Conservation (phyloP, 2,888 invertebrate species). For the Rhagonycha lutea region DNA sequence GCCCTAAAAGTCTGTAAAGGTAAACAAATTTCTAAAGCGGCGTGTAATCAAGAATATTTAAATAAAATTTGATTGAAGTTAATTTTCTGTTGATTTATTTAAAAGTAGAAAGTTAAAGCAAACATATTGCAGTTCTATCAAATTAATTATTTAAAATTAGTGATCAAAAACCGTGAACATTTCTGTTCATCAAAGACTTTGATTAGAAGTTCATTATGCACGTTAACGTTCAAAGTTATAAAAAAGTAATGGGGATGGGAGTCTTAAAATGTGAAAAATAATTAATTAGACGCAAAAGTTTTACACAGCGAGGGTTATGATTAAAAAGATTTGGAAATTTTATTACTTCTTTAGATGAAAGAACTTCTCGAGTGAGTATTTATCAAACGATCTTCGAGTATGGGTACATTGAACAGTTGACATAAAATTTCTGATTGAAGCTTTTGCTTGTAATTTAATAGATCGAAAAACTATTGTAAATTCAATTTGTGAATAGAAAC, state of each 20-base stretch:
- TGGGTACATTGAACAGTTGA: background rate
- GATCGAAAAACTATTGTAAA: conserved; percentile 36
- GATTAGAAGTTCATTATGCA: conserved; percentile 29
- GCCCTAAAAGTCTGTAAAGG: background rate
- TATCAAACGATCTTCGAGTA: background rate
- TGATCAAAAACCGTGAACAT: conserved; percentile 18
- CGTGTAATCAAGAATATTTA: background rate
- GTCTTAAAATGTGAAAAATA: conserved; percentile 25
- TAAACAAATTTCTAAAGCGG: conserved; percentile 26
- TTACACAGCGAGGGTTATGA: conserved; percentile 5
- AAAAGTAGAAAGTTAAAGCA: background rate
- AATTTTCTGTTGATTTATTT: background rate
- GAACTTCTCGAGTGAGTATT: background rate
- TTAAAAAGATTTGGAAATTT: conserved; percentile 23
- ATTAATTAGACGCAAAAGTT: conserved; percentile 25
- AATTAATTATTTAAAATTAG: conserved; percentile 23
- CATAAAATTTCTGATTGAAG: background rate
- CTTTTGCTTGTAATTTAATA: conserved; percentile 17
- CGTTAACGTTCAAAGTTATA: conserved; percentile 18
- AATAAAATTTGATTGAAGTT: background rate
- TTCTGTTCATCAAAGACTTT: conserved; percentile 20
- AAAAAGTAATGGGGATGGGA: conserved; percentile 14
- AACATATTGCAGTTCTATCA: background rate
- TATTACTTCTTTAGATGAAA: background rate
- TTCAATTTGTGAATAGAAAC: conserved; percentile 31